Evolutionary conservation across 64 coral and sea anemone species (phyloP), one percentile per base, ranked within the genome.

Genomic region (Stichodactyla mertensii): DNA sequence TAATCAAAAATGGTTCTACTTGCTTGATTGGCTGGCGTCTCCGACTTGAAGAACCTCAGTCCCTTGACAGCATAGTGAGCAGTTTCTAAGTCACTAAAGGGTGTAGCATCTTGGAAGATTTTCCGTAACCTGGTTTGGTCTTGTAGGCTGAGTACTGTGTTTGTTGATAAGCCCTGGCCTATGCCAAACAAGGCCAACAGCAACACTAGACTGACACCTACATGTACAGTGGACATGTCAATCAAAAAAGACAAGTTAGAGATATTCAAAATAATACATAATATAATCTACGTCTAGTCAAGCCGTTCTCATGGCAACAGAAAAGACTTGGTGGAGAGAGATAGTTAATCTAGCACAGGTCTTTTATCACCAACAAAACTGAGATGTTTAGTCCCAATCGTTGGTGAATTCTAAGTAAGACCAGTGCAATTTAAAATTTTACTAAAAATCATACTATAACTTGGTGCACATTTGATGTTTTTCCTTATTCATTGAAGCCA

Each of bases 31-130:
- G 87, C 71, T 16, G 94, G 91, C n/a, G 90, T 87, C 61, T 89
- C 84, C 51, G 91, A 87, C 54, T 96, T 96, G 31, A 96, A 83
- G 20, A 79, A 83, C 86, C 93, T 96, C 52, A 96, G 92, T 66
- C 88, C 85, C 55, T 77, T 86, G 2, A 84, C 78, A 10, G 91
- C 85, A 80, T 85, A 90, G 18, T 62, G 66, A 23, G 91, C 91
- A 15, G 94, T 92, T 53, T 92, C 88, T 80, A 96, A 87, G 19
- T 96, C 94, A 61, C 58, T 92, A 71, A 92, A 96, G 64, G 94
- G 94, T 24, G 84, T 23, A 6, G 94, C 94, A 85, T 90, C 88
- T 11, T 96, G 91, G 79, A 96, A 92, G 15, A 81, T 92, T 55
- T 96, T 91, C 52, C 91, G 86, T 60, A 96, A 57, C 83, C 88